These are phyloP conservation scores for Julus scanicus DNA, from an alignment of 2,888 invertebrate genomes.

Conservation along the genomic window DNA sequence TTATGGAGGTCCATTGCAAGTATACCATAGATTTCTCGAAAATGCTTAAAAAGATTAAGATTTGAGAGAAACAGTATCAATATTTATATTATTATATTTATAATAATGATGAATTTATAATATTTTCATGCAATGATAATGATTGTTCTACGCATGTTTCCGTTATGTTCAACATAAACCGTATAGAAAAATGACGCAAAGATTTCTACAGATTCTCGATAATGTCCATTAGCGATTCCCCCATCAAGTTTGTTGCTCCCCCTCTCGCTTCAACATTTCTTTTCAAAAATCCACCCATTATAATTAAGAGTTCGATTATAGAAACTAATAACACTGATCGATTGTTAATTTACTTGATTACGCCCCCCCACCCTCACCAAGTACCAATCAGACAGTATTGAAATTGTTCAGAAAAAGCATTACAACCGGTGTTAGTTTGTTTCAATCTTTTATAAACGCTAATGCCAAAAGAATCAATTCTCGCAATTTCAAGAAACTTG, in stretches of 20 bases:
- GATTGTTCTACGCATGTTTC: no score
- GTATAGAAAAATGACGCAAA: neutral
- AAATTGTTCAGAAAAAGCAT: neutral
- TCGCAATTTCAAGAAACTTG: conserved; percentile 2
- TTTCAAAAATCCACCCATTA: neutral
- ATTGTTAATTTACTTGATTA: conserved; percentile 10
- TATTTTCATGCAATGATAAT: no score
- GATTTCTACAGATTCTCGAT: neutral
- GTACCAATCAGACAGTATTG: neutral
- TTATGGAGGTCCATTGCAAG: no score
- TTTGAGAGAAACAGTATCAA: no score
- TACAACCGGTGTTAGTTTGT: neutral
- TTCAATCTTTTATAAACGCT: neutral
- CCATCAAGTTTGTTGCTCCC: neutral
- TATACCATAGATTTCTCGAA: no score
- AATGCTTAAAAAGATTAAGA: no score
- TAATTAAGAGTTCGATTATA: neutral
- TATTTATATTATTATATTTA: no score
- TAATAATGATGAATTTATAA: no score
- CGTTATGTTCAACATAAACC: no score
- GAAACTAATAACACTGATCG: neutral
- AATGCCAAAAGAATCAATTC: neutral
- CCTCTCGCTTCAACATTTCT: neutral
- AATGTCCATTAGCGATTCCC: neutral
- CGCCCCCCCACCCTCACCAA: neutral